Conservation (phyloP, 2,888 invertebrate genomes). For the Scaptomyza caliginosa region DNA sequence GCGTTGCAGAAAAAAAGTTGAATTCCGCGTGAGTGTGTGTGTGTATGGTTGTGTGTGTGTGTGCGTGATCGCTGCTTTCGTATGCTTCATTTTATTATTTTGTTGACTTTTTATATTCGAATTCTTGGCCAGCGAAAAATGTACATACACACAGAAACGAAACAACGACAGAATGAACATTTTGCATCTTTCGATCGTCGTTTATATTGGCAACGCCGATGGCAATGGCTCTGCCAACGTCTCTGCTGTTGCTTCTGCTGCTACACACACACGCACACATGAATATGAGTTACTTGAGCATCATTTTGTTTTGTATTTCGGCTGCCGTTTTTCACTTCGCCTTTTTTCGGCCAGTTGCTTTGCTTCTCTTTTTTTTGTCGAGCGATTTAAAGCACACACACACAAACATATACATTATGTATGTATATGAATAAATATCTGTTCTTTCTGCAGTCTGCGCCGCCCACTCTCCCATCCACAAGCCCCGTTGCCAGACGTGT, state of each 20-base stretch:
- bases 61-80: conserved; percentile 67
- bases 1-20: conserved; percentile 65
- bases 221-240: conserved; percentile 39
- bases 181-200: conserved; percentile 79
- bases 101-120: conserved; percentile 71
- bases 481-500: conserved; percentile 50
- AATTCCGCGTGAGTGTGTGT: conserved; percentile 40
- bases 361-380: conserved; percentile 51
- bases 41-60: conserved; percentile 12
- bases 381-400: conserved; percentile 38
- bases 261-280: conserved; percentile 34
- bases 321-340: conserved; percentile 43
- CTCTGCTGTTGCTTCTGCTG: conserved; percentile 34
- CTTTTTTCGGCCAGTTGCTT: conserved; percentile 44
- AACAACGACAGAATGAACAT: conserved; percentile 70
- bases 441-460: conserved; percentile 62
- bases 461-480: conserved; percentile 54
- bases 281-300: conserved; percentile 72
- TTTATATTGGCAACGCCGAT: conserved; percentile 71
- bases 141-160: conserved; percentile 62
- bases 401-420: conserved; percentile 34
- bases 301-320: conserved; percentile 68
- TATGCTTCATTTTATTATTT: conserved; percentile 77
- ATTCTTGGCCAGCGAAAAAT: conserved; percentile 59
- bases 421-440: conserved; percentile 23